Evolutionary conservation across 2,888 invertebrate species (phyloP), one percentile per base, ranked within the genome.

Genomic region (Tipula vernalis): DNA sequence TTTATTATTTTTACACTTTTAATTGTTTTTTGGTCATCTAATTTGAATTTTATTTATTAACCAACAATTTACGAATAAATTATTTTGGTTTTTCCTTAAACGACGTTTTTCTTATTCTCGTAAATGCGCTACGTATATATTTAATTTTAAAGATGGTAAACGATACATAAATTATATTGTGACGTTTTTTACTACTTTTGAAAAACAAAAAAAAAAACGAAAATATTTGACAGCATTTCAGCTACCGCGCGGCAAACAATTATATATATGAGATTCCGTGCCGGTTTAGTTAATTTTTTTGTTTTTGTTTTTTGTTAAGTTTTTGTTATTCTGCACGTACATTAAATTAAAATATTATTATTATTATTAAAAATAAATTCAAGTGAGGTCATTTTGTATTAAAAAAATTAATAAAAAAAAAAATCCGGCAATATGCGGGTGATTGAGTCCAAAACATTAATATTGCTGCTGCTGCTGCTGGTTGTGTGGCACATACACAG

Each of bases 21-120:
- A 71, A 71, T 71, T 71, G 71, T 71, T 71, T 71, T 71, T 71
- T 71, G 71, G 71, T 71, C 71, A 71, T 71, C 71, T 71, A 71
- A 71, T 71, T 71, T 71, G 71, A 71, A 71, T 71, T 71, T 71
- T 71, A 71, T 71, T 71, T 71, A 71, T 71, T 71, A 71, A 28
- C 71, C 71, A 71, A 71, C 71, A 8, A 71, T 71, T 71, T 71
- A 71, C 71, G 71, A 71, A 71, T 71, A 71, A 71, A 71, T 71
- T 71, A 71, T 71, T 71, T 71, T 10, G 28, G 28, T 71, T 71
- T 71, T 71, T 71, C 71, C 71, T 71, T 71, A 71, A 71, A 28
- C 28, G 28, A 71, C 28, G 28, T 71, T 71, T 71, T 71, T 71
- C 71, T 6, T 71, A 15, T 15, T 18, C 51, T 15, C 15, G n/a